Evolutionary conservation across 2,888 invertebrate species (phyloP).

Genomic region (Aelia acuminata): DNA sequence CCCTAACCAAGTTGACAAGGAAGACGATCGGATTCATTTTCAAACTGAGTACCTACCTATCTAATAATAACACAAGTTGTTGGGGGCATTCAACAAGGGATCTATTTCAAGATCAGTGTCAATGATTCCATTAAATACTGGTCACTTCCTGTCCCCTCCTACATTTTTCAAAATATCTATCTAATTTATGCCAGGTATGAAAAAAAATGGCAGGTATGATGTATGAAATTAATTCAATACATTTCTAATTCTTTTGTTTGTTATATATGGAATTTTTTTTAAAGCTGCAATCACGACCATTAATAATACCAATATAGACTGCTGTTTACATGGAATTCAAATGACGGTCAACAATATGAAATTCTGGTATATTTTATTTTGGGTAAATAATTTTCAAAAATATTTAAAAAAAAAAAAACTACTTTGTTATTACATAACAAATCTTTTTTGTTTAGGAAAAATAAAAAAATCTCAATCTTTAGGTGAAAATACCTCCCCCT

Average conservation of each 20-base stretch:
- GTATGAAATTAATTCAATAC: background rate
- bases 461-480: too few relatives aligned
- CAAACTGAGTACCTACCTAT: background rate
- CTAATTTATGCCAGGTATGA: background rate
- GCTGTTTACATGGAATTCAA: too few relatives aligned
- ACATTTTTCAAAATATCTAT: background rate
- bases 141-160: constrained; percentile 3
- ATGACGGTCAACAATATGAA: too few relatives aligned
- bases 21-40: constrained; percentile 47
- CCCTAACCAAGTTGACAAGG: constrained; percentile 37
- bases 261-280: background rate
- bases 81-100: constrained; percentile 35
- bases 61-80: constrained; percentile 50
- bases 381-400: too few relatives aligned
- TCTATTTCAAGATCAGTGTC: constrained; percentile 40
- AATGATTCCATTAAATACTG: constrained; percentile 44
- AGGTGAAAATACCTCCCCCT: too few relatives aligned
- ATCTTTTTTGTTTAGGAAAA: too few relatives aligned
- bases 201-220: background rate
- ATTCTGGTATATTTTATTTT: too few relatives aligned
- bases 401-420: too few relatives aligned
- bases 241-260: background rate
- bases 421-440: too few relatives aligned
- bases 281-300: background rate
- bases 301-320: too few relatives aligned